Base-by-base conservation (phyloP, 2,888 invertebrate genomes). In the Temnothorax ravouxi region DNA sequence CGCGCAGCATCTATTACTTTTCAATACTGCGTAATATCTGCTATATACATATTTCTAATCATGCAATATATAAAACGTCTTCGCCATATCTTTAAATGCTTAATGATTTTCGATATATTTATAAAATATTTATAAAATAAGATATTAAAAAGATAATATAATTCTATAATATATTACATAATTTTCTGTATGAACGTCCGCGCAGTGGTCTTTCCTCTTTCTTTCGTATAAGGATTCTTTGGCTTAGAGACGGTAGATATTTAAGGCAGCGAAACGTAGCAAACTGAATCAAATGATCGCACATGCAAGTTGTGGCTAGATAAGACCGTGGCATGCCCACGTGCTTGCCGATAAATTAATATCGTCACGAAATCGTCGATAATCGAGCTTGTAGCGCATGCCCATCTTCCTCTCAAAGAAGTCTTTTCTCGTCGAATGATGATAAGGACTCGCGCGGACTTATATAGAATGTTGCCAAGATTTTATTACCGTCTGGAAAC, bases 321-420 rank as follows among this genome's bases (percentile, higher is more conserved):
- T 56, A 50, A 59, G 47, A 67, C 21, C 29, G 21, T 56, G 59
- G 9, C 81, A 61, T 82, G 38, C 62, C 83, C 38, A 44, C 44
- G 75, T 82, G 71, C 64, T 47, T 79, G 76, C 29, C 29, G 44
- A 66, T 69, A 79, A 84, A 89, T 89, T 90, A 84, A 88, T 85
- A 87, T 81, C 25, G 88, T 90, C 90, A 90, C 89, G 89, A 84
- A 80, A 89, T 85, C 84, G 71, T n/a, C 66, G 18, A 77, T 61
- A 25, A 71, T 79, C n/a, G 50, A 25, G 13, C 29, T 59, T 62
- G 52, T 0, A 18, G 38, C n/a, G 38, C 6, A 34, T 34, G 34
- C 66, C 41, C 44, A 18, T 76, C 61, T 67, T 41, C 38, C 38
- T 6, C 56, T 25, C 18, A 38, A 71, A 67, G 47, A 11, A 47